Evolutionary conservation across 2,797 vertebrate genomes (phyloP).

Genomic region (Diglossa cyanea): DNA sequence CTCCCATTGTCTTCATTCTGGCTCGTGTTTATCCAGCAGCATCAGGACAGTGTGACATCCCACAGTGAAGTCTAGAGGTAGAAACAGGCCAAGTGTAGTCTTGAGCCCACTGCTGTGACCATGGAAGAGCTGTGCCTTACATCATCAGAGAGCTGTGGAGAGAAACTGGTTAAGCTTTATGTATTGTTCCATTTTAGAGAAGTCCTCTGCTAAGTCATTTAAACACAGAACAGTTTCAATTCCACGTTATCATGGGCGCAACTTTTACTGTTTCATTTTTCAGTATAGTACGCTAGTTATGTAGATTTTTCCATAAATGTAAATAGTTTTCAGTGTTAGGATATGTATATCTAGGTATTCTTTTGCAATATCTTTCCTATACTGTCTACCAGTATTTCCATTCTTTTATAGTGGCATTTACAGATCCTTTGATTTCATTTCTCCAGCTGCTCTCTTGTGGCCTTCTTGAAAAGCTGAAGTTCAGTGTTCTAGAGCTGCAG

Average conservation of each 20-base stretch:
- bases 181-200: background rate
- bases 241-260: background rate
- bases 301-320: background rate
- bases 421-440: constrained; percentile 29
- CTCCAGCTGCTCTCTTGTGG: constrained; percentile 94
- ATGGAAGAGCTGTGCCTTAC: background rate
- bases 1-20: background rate
- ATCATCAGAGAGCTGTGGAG: background rate
- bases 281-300: background rate
- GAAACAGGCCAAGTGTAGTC: background rate
- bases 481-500: constrained; percentile 94
- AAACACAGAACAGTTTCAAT: background rate
- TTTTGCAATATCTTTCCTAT: background rate
- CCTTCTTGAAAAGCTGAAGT: constrained; percentile 97
- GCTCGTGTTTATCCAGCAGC: background rate
- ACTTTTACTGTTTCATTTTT: background rate
- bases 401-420: background rate
- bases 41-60: background rate
- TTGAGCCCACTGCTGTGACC: background rate
- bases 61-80: background rate
- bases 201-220: background rate
- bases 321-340: background rate
- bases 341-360: background rate
- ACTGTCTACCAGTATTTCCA: background rate
- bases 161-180: background rate